Percentiles rank a stretch among this genome's conserved stretches.
These are phyloP conservation scores for Arvicanthis niloticus DNA, from an alignment of 2,113 vertebrate genomes.

Conservation along the genomic window DNA sequence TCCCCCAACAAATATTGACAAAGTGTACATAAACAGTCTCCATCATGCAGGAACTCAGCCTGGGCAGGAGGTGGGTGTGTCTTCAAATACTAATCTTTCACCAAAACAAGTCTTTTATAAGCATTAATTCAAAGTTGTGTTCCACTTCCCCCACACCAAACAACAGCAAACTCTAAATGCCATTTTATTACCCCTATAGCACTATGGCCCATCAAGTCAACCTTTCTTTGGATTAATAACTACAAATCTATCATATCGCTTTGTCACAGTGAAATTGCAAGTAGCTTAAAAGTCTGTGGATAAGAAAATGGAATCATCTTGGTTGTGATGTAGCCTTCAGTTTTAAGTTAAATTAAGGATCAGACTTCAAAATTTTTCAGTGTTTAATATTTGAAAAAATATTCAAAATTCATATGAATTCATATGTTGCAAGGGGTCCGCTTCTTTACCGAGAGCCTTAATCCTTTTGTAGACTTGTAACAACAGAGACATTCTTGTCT, in stretches of 20 bases:
- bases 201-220: background rate
- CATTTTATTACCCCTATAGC: constrained; percentile 24
- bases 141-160: background rate
- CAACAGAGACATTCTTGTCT: constrained; percentile 2
- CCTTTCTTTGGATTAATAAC: constrained; percentile 19
- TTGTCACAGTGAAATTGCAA: constrained; percentile 53
- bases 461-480: background rate
- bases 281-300: constrained; percentile 60
- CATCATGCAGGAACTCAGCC: background rate
- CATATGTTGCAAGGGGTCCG: background rate
- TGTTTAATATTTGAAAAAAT: constrained; percentile 20
- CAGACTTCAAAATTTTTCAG: constrained; percentile 1
- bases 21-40: background rate
- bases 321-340: background rate
- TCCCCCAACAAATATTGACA: constrained; percentile 38
- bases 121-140: constrained; percentile 28
- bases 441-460: background rate
- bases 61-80: background rate
- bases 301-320: constrained; percentile 32
- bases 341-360: constrained; percentile 50
- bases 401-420: background rate
- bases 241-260: constrained; percentile 61
- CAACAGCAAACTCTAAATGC: background rate
- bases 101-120: constrained; percentile 45
- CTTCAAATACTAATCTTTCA: constrained; percentile 37